A percentile compares a stretch with the other conserved stretches of the same genome.
Conservation (phyloP, 2,797 vertebrate species). For the Eremophila alpestris region DNA sequence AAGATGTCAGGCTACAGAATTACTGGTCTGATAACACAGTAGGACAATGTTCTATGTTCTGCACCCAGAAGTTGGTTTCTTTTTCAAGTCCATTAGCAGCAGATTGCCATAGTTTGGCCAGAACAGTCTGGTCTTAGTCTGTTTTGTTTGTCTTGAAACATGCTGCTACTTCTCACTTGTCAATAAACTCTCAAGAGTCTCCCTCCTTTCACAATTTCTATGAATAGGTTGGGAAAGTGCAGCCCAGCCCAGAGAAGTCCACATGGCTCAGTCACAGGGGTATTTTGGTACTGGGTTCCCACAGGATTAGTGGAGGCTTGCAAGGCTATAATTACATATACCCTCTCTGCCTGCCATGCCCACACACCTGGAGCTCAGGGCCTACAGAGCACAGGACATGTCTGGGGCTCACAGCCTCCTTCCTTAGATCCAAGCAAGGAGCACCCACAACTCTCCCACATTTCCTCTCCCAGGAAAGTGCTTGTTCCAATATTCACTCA, state of each 20-base stretch:
- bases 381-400: neutral
- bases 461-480: neutral
- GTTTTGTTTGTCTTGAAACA: neutral
- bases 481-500: neutral
- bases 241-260: neutral
- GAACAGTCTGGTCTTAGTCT: neutral
- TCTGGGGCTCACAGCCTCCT: accelerated
- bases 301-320: neutral
- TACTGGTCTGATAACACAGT: neutral
- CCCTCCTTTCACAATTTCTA: neutral
- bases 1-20: neutral
- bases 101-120: neutral
- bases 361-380: accelerated
- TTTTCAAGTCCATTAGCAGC: neutral
- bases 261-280: neutral
- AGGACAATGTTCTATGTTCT: neutral
- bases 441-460: neutral
- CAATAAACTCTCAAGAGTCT: neutral
- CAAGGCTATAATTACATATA: neutral
- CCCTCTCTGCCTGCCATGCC: neutral
- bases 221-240: neutral
- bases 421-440: neutral
- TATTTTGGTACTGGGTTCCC: neutral
- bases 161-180: neutral
- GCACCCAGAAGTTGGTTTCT: neutral